Evolutionary conservation across 2,113 vertebrate species (phyloP).

Genomic region (Mohoua ochrocephala): DNA sequence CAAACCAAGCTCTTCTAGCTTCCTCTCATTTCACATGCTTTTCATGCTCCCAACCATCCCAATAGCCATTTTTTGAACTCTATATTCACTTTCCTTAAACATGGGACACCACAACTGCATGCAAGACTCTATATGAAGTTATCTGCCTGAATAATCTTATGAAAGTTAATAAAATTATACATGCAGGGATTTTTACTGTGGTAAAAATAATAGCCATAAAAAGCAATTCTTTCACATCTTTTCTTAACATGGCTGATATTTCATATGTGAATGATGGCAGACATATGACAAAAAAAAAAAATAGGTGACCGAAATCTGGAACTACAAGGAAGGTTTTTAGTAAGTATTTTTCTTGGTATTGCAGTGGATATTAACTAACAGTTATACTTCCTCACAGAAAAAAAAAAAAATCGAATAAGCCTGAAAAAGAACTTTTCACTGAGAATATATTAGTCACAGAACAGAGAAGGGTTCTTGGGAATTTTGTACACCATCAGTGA

Average conservation of each 20-base stretch:
- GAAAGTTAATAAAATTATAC: background rate
- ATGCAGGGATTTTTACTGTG: background rate
- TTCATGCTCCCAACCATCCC: background rate
- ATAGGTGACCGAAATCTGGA: background rate
- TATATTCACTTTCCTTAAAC: background rate
- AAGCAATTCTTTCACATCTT: background rate
- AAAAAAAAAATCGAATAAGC: background rate
- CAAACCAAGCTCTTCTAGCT: background rate
- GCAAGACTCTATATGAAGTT: background rate
- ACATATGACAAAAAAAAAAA: background rate
- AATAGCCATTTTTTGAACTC: background rate
- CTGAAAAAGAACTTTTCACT: slow-evolving; percentile 16
- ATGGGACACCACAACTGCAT: background rate
- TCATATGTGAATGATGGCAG: background rate
- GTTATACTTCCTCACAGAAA: background rate
- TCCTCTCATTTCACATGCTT: background rate
- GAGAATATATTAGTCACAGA: background rate
- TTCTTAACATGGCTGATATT: background rate
- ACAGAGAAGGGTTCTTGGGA: background rate
- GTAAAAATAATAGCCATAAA: background rate
- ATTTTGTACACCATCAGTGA: background rate
- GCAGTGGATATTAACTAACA: background rate
- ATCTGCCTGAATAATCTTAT: background rate
- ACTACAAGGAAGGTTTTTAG: background rate
- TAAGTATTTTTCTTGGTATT: background rate